These are phyloP conservation scores for Bucco capensis DNA, from an alignment of 2,113 vertebrate species.

Conservation along the genomic window DNA sequence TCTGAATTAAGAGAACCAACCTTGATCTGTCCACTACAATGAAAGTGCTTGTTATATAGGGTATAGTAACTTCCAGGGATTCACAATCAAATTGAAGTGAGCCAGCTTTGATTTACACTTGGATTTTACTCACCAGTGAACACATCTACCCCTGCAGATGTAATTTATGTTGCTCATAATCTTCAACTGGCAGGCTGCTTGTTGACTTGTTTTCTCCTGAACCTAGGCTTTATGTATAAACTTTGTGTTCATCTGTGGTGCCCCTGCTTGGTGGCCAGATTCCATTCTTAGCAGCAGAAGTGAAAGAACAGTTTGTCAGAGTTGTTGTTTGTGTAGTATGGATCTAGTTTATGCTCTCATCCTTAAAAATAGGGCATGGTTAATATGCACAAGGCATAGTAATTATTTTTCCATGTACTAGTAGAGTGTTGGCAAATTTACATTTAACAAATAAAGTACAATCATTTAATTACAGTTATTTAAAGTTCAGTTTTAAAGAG, in stretches of 20 bases:
- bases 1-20: neutral
- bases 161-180: neutral
- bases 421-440: neutral
- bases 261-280: neutral
- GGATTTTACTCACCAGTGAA: neutral
- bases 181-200: neutral
- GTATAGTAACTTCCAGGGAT: neutral
- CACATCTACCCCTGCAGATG: neutral
- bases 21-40: neutral
- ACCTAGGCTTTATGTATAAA: neutral
- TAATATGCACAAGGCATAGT: neutral
- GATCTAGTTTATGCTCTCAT: neutral
- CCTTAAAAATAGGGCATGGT: neutral
- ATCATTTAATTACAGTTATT: neutral
- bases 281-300: neutral
- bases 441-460: neutral
- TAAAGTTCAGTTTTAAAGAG: neutral
- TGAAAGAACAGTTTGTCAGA: neutral
- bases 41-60: neutral
- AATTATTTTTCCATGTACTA: neutral
- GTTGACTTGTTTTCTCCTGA: neutral
- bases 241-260: neutral
- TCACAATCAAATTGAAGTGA: neutral
- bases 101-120: neutral
- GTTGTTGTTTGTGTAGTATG: neutral